Evolutionary conservation across 2,888 invertebrate species (phyloP).

Genomic region (Patella caerulea): DNA sequence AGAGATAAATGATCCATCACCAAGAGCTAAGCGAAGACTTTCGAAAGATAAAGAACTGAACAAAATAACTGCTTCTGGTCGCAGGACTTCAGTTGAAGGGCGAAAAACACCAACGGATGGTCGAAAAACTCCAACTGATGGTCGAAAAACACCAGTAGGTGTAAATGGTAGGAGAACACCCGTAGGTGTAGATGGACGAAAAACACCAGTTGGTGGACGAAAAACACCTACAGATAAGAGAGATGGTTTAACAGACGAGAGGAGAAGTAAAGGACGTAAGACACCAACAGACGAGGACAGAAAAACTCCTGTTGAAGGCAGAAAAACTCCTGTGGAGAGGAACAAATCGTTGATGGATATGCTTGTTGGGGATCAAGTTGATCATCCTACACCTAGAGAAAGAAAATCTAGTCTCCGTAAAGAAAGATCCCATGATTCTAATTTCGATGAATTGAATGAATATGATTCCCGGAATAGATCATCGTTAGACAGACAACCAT

Average conservation of each 20-base stretch:
- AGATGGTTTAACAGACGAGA: neutral
- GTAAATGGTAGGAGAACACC: constrained; percentile 25
- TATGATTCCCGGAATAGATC: constrained; percentile 26
- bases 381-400: neutral
- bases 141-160: constrained; percentile 31
- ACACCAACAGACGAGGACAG: constrained; percentile 20
- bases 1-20: constrained; percentile 21
- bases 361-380: neutral
- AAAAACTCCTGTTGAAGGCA: constrained; percentile 1
- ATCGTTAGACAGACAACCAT: constrained; percentile 33
- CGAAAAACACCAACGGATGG: constrained; percentile 35
- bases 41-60: neutral
- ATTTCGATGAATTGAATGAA: constrained; percentile 25
- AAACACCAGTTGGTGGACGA: constrained; percentile 22
- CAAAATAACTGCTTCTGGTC: constrained; percentile 21
- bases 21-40: neutral
- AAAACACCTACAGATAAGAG: constrained; percentile 21
- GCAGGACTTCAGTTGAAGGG: constrained; percentile 19
- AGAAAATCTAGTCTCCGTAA: neutral
- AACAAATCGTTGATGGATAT: neutral
- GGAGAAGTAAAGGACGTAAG: constrained; percentile 24
- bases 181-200: constrained; percentile 29
- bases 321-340: constrained; percentile 8
- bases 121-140: neutral
- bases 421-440: constrained; percentile 10